phyloP scores from a whole-genome alignment of 2,888 invertebrate genomes.

The Mechanitis messenoides region DNA sequence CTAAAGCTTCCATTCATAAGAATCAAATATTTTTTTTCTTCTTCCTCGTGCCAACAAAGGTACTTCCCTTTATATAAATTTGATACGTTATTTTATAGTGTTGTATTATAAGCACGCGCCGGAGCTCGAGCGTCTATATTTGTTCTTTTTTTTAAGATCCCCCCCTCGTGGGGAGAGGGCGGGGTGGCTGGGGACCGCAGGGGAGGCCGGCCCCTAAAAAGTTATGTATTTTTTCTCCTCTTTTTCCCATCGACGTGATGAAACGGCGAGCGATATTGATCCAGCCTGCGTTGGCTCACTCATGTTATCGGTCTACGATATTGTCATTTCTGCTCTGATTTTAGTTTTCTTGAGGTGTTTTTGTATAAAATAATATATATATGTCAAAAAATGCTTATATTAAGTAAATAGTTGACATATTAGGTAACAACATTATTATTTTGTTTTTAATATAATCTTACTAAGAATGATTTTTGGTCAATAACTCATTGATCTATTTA shows the following conservation, averaged over 20 bases:
- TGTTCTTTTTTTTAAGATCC: slow-evolving; percentile 53
- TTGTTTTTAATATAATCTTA: too few species aligned
- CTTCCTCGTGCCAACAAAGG: slow-evolving; percentile 58
- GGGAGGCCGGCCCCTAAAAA: slow-evolving; percentile 70
- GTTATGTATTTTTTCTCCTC: slow-evolving; percentile 75
- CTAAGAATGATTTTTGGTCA: too few species aligned
- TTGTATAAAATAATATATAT: neutral
- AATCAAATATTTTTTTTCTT: slow-evolving; percentile 49
- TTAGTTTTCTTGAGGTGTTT: neutral
- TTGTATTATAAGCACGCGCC: slow-evolving; percentile 65
- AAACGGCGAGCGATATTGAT: slow-evolving; percentile 71
- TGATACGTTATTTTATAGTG: slow-evolving; percentile 68
- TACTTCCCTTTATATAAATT: slow-evolving; percentile 67
- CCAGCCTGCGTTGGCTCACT: slow-evolving; percentile 44
- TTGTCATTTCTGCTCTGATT: slow-evolving; percentile 12
- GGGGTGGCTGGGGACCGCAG: slow-evolving; percentile 40
- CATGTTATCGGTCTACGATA: slow-evolving; percentile 28
- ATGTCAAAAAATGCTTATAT: neutral
- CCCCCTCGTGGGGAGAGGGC: slow-evolving; percentile 34
- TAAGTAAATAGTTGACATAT: neutral
- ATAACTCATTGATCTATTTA: too few species aligned
- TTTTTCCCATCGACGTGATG: slow-evolving; percentile 74
- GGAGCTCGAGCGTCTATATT: slow-evolving; percentile 47
- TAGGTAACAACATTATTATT: neutral
- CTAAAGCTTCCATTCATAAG: slow-evolving; percentile 39